These are phyloP conservation scores for Nipponacmea schrenckii DNA, from an alignment of 2,888 invertebrate species.

Conservation along the genomic window DNA sequence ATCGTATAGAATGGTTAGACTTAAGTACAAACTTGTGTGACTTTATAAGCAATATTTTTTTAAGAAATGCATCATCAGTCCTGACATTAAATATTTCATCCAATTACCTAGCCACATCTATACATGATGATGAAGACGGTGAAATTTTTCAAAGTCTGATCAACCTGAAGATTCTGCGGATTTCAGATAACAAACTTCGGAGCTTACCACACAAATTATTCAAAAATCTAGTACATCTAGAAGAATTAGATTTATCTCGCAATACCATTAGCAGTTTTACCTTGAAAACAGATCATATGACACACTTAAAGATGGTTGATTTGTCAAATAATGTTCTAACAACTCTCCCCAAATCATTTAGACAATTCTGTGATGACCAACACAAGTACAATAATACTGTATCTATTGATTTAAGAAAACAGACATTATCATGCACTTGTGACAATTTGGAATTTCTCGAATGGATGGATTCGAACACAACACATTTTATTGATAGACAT, in stretches of 20 bases:
- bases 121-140: conserved; percentile 20
- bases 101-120: conserved; percentile 20
- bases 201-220: conserved; percentile 22
- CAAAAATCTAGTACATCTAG: conserved; percentile 7
- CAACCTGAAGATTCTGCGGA: conserved; percentile 13
- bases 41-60: not conserved
- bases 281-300: conserved; percentile 18
- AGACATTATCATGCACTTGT: conserved; percentile 27
- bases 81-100: conserved; percentile 17
- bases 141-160: conserved; percentile 18
- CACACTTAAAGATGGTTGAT: conserved; percentile 16
- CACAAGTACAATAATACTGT: not conserved
- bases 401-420: conserved; percentile 17
- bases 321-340: conserved; percentile 21
- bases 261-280: conserved; percentile 24
- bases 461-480: conserved; percentile 26
- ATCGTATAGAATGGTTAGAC: conserved; percentile 19
- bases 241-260: conserved; percentile 17
- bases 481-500: conserved; percentile 15
- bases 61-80: conserved; percentile 15
- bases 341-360: conserved; percentile 6
- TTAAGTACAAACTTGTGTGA: conserved; percentile 25
- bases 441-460: conserved; percentile 20
- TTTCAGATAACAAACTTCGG: conserved; percentile 25
- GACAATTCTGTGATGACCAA: not conserved